Percentiles rank a stretch among this genome's conserved stretches.
These are phyloP conservation scores for Petrophora chlorosata DNA, from an alignment of 2,888 invertebrate species.

Conservation along the genomic window DNA sequence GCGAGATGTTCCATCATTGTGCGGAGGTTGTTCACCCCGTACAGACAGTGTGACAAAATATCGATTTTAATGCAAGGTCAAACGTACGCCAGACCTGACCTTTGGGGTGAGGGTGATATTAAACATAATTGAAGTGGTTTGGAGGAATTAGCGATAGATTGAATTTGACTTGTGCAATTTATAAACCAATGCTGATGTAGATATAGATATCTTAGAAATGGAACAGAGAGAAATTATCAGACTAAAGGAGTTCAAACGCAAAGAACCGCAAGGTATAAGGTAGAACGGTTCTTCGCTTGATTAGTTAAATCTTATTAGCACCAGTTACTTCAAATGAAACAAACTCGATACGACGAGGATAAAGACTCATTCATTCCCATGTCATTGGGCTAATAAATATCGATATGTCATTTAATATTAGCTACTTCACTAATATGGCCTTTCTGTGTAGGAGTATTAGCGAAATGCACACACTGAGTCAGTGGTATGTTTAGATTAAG, in stretches of 20 bases:
- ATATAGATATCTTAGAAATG: too few species aligned
- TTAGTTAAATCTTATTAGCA: neutral
- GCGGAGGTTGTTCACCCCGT: slow-evolving; percentile 32
- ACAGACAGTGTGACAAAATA: slow-evolving; percentile 32
- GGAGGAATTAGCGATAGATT: neutral
- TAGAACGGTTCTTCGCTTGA: neutral
- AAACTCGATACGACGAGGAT: neutral
- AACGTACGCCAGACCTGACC: slow-evolving; percentile 23
- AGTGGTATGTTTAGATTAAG: slow-evolving; percentile 26
- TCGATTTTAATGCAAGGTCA: slow-evolving; percentile 36
- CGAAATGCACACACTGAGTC: slow-evolving; percentile 37
- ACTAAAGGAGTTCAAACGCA: too few species aligned
- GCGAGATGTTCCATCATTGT: slow-evolving; percentile 18
- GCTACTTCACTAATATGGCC: slow-evolving; percentile 33
- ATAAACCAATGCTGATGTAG: too few species aligned
- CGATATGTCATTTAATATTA: slow-evolving; percentile 9
- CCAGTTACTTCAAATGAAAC: neutral
- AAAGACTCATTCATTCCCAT: slow-evolving; percentile 5
- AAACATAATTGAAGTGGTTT: slow-evolving; percentile 18
- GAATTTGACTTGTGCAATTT: neutral
- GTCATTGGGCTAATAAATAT: slow-evolving; percentile 14
- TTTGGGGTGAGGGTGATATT: slow-evolving; percentile 22
- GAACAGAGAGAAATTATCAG: too few species aligned
- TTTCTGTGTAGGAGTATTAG: slow-evolving; percentile 40
- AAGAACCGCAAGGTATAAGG: neutral